Evolutionary conservation across 2,888 invertebrate species (phyloP), one percentile per base, ranked within the genome.

Genomic region (Stenodema calcarata): DNA sequence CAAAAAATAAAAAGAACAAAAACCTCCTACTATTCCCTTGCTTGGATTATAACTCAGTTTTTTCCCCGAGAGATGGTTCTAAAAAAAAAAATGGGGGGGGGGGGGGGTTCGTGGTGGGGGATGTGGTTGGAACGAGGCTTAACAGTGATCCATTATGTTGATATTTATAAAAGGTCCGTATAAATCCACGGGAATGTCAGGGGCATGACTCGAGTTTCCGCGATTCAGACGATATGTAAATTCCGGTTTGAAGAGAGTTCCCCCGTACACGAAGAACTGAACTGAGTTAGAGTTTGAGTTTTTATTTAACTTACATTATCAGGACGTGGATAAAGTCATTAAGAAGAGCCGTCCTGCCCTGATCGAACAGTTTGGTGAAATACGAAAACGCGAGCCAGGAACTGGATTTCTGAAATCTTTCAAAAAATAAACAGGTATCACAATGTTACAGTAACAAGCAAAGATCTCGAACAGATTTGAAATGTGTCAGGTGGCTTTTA

Each of bases 71-170:
- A 27, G 44, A 78, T 42, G 62, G 23, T 18, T 62, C 50, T 16
- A 42, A 18, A 42, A 73, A 73, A 73, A 73, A 73, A 73, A 18
- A 73, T 35, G 7, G 35, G 62, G 62, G 54, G 23, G 27, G 27
- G 6, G 50, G 50, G 50, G n/a, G 50, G 50, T 1, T 44, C 54
- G 54, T 54, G 42, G 76, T 42, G 44, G 78, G 50, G 41, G 28
- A 73, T 35, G 73, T 41, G 73, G 41, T 27, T 9, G 41, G 44
- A 78, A 44, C 78, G 27, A 35, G 78, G 78, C 44, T 44, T 78
- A 78, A 78, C 78, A 78, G 78, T 78, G 78, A 78, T 78, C 78
- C 78, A 78, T 78, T 78, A 78, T 78, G 78, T 78, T 78, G 78
- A 78, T 78, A 78, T 78, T 78, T 44, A 44, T 78, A 78, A 78